Evolutionary conservation across 2,888 invertebrate species (phyloP), one percentile per base, ranked within the genome.

Genomic region (Agrilus biguttatus): DNA sequence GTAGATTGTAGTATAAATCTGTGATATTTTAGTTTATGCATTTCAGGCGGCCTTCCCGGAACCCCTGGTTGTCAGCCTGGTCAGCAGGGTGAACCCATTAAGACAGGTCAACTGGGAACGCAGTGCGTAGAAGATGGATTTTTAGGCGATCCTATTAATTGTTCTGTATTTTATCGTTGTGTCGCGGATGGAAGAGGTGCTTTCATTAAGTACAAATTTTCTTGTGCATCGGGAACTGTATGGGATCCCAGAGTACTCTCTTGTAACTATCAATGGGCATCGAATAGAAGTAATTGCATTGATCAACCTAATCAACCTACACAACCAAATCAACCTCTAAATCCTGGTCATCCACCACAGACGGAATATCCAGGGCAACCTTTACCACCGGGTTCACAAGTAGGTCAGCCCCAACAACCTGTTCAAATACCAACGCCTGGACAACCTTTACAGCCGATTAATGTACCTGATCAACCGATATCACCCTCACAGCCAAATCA

Each of bases 101-200:
- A 4, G 10, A 21, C 37, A 19, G 37, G 37, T 3, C 23, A 37
- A 37, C 5, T 14, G 3, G 36, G 17, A 14, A 5, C 14, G 8
- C 36, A 17, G 13, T 46, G 46, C 14, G 5, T 19, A 3, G n/a
- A 38, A 10, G 17, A 38, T 28, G 28, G 28, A 28, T 87, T 83
- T 60, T 73, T 78, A 55, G 75, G 77, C 12, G 77, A 86, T 61
- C 68, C 72, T 35, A 66, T 66, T 39, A 73, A 85, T 55, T 86
- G 86, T 56, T 76, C 71, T 47, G 82, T 78, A 59, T 86, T 86
- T 66, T 83, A 82, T 58, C 73, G 85, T 50, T 87, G 86, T 62
- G 82, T 84, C 19, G 68, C 71, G 45, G 71, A 74, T 55, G 76
- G 74, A 1, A 65, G 70, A 21, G 75, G 73, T 45, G 69, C 69